Percentiles rank a stretch among this genome's conserved stretches.
Evolutionary conservation across 2,888 invertebrate genomes (phyloP).

Genomic region (Neelides folsomi): DNA sequence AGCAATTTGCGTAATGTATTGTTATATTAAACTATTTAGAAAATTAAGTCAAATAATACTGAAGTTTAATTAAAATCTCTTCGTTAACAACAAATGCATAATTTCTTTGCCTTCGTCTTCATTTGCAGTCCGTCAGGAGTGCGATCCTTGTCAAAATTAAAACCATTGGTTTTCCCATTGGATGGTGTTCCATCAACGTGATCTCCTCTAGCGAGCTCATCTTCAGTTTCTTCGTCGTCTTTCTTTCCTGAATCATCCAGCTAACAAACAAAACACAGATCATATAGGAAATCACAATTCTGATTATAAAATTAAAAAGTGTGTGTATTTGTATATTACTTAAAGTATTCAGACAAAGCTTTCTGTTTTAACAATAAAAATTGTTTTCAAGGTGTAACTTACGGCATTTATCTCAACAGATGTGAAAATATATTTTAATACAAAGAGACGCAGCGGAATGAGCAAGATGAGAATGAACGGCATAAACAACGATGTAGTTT

Average conservation of each 20-base stretch:
- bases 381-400: slow-evolving; percentile 41
- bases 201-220: neutral
- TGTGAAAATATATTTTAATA: slow-evolving; percentile 59
- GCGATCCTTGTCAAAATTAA: no score
- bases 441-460: slow-evolving; percentile 65
- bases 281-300: neutral
- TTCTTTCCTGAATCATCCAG: slow-evolving; percentile 7
- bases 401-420: slow-evolving; percentile 72
- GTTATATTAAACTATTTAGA: no score
- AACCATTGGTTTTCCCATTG: no score
- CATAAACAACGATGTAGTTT: slow-evolving; percentile 66
- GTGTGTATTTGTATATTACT: no score
- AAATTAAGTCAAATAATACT: no score
- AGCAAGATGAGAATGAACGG: slow-evolving; percentile 87
- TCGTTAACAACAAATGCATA: no score
- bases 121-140: no score
- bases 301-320: neutral
- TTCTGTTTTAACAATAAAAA: no score
- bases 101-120: no score
- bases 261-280: slow-evolving; percentile 3
- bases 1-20: no score
- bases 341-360: no score
- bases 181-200: neutral
- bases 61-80: no score
- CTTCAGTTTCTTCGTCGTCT: slow-evolving; percentile 7